Conservation (phyloP, 2,113 vertebrate species). For the Clinocottus analis region DNA sequence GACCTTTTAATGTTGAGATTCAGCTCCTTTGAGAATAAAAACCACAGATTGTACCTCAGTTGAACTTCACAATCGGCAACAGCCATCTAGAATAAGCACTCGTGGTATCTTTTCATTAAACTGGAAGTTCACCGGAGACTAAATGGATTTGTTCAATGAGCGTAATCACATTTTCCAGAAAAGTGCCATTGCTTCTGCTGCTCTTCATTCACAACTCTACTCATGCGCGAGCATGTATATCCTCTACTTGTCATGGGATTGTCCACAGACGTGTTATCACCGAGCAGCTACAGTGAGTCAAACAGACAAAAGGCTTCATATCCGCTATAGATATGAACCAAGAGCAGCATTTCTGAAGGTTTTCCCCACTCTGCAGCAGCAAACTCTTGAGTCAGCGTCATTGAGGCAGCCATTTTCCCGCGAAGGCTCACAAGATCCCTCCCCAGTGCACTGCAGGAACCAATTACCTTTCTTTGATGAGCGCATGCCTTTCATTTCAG, state of each 20-base stretch:
- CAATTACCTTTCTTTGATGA: slow-evolving; percentile 61
- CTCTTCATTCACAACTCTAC: neutral
- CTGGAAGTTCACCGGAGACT: neutral
- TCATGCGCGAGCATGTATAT: neutral
- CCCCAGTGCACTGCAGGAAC: slow-evolving; percentile 52
- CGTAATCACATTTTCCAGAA: slow-evolving; percentile 32
- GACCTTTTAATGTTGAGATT: neutral
- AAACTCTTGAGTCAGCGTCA: slow-evolving; percentile 73
- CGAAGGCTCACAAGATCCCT: slow-evolving; percentile 46
- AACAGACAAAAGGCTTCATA: slow-evolving; percentile 19
- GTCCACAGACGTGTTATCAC: slow-evolving; percentile 20
- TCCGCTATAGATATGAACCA: neutral
- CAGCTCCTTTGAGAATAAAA: neutral
- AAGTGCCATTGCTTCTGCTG: neutral
- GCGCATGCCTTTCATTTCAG: slow-evolving; percentile 47
- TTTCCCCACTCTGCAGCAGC: slow-evolving; percentile 22
- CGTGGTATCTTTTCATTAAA: neutral
- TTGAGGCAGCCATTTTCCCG: slow-evolving; percentile 75
- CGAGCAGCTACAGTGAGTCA: slow-evolving; percentile 34
- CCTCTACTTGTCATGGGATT: neutral
- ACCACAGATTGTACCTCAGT: neutral
- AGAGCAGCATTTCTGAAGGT: slow-evolving; percentile 4
- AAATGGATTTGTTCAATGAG: slow-evolving; percentile 22
- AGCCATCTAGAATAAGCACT: neutral
- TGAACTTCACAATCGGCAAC: neutral